Base-by-base conservation (phyloP, 2,888 invertebrate genomes). In the Apocheima hispidaria region DNA sequence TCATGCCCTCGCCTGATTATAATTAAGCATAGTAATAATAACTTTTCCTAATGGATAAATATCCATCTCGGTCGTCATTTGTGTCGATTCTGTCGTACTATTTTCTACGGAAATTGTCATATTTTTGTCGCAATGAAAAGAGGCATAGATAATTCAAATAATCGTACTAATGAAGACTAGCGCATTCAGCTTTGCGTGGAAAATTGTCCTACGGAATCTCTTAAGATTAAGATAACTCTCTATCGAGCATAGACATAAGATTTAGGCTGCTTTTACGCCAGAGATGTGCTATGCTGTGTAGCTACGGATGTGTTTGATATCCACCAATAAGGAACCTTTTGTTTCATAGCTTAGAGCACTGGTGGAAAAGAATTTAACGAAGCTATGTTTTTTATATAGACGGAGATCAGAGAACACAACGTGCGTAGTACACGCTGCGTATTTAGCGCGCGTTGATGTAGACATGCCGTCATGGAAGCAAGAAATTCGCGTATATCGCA, bases 171-270 rank as follows among this genome's bases (percentile, higher is more conserved):
- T 33, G 46, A 12, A 33, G 30, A 20, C 2, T 30, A 30, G 4
- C 46, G 9, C 18, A 10, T 46, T 20, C 33, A 46, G 18, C 12
- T 28, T 30, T 12, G 18, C 30, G 46, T 46, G 46, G 30, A 30
- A 18, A 30, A 16, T 44, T 9, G 16, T 12, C 33, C 30, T 30
- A 30, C 46, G 46, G 30, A 46, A 46, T 46, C 46, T 30, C 46
- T 30, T 46, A 12, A 4, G 10, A 23, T 30, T 46, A 46, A 33
- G 18, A 20, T 46, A 2, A 44, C 30, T 33, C 30, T 44, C 21
- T 44, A 16, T 46, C n/a, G n/a, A 30, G 20, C 18, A 33, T 46
- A 44, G 44, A 28, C 18, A 2, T 44, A 28, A 44, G 44, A 16
- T 16, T 44, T 18, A 44, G n/a, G n/a, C n/a, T n/a, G n/a, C n/a